A percentile compares a stretch with the other conserved stretches of the same genome.
These are phyloP conservation scores for Eriosoma lanigerum DNA, from an alignment of 1,140 invertebrate genomes.

Conservation along the genomic window DNA sequence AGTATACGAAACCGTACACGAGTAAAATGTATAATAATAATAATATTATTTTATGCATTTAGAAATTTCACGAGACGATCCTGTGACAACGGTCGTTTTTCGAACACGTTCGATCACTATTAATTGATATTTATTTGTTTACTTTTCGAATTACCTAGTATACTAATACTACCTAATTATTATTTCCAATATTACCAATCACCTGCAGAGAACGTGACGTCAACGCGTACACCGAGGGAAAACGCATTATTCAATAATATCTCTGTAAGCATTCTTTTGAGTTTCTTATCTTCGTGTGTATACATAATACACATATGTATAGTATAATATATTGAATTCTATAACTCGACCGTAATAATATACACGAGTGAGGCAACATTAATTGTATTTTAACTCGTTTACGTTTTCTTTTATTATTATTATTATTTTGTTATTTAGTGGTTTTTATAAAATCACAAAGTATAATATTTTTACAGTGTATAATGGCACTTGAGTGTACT, in stretches of 20 bases:
- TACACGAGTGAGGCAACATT: background rate
- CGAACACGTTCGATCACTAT: background rate
- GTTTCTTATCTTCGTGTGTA: constrained; percentile 3
- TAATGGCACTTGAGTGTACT: too few species aligned
- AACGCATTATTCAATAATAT: constrained; percentile 21
- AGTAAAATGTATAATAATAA: too few species aligned
- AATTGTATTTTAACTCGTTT: constrained; percentile 1
- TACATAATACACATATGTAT: background rate
- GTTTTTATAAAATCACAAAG: constrained; percentile 2
- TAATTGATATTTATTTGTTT: constrained; percentile 13
- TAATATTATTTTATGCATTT: too few species aligned
- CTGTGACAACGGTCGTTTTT: background rate
- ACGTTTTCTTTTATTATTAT: background rate
- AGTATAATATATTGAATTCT: background rate
- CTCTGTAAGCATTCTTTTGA: background rate
- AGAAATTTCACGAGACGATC: too few species aligned
- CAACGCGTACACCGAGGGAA: background rate
- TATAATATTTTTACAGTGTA: too few species aligned
- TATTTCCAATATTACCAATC: background rate
- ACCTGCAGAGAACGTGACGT: background rate
- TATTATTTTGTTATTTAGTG: background rate
- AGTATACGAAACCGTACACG: too few species aligned
- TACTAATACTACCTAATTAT: too few species aligned
- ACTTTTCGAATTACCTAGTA: too few species aligned
- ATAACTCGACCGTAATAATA: background rate